phyloP scores from a whole-genome alignment of 2,113 vertebrate genomes.

The Pyrgilauda ruficollis region DNA sequence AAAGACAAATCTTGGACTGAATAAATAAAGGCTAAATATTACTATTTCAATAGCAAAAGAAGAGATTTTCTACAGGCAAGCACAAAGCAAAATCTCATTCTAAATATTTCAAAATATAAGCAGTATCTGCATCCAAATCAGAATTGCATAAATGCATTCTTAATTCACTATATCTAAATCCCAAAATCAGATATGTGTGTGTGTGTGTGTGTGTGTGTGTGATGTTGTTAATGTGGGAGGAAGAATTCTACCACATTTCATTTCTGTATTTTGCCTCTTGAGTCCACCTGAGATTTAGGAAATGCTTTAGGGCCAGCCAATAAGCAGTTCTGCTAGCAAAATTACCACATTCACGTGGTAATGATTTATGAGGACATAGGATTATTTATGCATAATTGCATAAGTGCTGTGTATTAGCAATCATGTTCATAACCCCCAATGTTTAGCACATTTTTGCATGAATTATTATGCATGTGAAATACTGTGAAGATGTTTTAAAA shows the following conservation, averaged over 20 bases:
- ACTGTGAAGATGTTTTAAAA: neutral
- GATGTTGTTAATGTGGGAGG: neutral
- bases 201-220: neutral
- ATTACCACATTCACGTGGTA: neutral
- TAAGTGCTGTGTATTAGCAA: slow-evolving; percentile 15
- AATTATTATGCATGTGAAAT: slow-evolving; percentile 30
- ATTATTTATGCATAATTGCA: slow-evolving; percentile 34
- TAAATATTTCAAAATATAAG: neutral
- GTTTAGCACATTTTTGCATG: slow-evolving; percentile 30
- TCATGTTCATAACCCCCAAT: neutral
- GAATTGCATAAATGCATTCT: neutral
- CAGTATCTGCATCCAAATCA: slow-evolving; percentile 14
- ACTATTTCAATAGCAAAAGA: slow-evolving; percentile 12
- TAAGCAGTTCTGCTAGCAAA: neutral
- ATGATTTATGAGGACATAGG: neutral
- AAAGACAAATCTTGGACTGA: slow-evolving; percentile 15
- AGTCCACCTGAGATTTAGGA: neutral
- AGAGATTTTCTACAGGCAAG: slow-evolving; percentile 23
- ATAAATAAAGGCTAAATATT: slow-evolving; percentile 45
- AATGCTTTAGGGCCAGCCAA: neutral
- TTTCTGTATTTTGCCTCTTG: neutral
- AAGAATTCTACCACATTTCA: neutral
- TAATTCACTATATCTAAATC: slow-evolving; percentile 15
- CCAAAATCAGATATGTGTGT: neutral
- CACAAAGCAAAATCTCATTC: slow-evolving; percentile 21